phyloP scores from a whole-genome alignment of 1,140 invertebrate species.

The Aleiodes sp. region DNA sequence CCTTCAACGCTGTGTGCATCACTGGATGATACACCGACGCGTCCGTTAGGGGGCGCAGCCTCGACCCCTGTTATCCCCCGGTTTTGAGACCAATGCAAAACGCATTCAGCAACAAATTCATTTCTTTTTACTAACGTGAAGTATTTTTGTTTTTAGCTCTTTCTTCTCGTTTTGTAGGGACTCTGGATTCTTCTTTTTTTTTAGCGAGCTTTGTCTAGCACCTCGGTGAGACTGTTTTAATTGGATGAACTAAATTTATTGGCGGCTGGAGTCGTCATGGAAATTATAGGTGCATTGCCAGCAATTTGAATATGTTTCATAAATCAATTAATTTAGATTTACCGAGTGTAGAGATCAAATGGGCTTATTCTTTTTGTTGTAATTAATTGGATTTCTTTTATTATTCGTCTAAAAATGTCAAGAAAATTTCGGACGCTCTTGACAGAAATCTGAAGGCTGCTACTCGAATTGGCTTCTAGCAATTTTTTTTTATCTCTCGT shows the following conservation, averaged over 20 bases:
- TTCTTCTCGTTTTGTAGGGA: not conserved
- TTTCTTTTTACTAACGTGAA: no score
- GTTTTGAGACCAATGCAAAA: not conserved
- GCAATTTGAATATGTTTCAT: not conserved
- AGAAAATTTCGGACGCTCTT: no score
- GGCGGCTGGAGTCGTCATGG: not conserved
- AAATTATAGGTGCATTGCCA: not conserved
- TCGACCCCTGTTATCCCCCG: constrained; percentile 7
- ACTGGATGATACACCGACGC: constrained; percentile 2
- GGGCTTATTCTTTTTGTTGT: no score
- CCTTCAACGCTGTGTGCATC: constrained; percentile 31
- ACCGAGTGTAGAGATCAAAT: no score
- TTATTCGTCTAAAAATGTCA: no score
- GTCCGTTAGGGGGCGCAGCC: not conserved
- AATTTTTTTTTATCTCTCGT: no score
- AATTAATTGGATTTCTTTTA: no score
- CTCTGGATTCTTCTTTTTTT: no score
- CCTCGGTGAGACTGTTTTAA: not conserved
- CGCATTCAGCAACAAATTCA: not conserved
- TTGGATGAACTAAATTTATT: not conserved
- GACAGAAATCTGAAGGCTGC: no score
- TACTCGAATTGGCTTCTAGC: no score
- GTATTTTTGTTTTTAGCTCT: not conserved
- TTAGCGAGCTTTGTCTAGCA: not conserved
- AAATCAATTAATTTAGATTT: no score